Base-by-base conservation (phyloP, 2,113 vertebrate species). In the Ochotona princeps region DNA sequence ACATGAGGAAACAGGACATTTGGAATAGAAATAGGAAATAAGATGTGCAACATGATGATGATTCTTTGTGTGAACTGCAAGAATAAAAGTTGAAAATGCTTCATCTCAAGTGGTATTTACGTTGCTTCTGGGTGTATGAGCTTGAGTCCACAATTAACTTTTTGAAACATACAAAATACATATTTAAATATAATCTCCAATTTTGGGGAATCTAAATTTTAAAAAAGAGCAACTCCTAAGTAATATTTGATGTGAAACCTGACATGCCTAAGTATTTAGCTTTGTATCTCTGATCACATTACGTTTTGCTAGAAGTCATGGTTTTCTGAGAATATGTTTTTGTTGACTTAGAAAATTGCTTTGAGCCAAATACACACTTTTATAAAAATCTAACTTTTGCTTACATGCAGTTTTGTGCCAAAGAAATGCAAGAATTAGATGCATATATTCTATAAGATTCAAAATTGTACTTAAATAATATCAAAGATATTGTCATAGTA, bases 391-490 rank as follows among this genome's bases (percentile, higher is more conserved):
- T 4, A 38, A 25, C 57, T 47, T 89, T 9, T 76, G 20, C 93
- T 61, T 51, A 96, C 70, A 6, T 9, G 57, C 81, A 32, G 28
- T 90, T 79, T 12, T 78, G 4, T 69, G 90, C 74, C 9, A 79
- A 83, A 65, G 30, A 73, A 20, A 47, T 84, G 69, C 2, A 67
- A 2, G 21, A 90, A 11, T 32, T 67, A 10, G 0, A 60, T 79
- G n/a, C 13, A 93, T 8, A n/a, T 0, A 69, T 8, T 89, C 65
- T 67, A 65, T 76, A 20, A 91, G 23, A n/a, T 91, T 32, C 94
- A 32, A 86, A 1, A n/a, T 2, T 51, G 90, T 4, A 92, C 97
- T 97, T 82, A 94, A 97, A 69, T 91, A 87, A 61, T 67, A 81
- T 70, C 92, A 49, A 94, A 96, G 85, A 26, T 63, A 47, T 21